A percentile compares a stretch with the other conserved stretches of the same genome.
phyloP scores from a whole-genome alignment of 2,888 invertebrate genomes.

The Venustoraphidia nigricollis region DNA sequence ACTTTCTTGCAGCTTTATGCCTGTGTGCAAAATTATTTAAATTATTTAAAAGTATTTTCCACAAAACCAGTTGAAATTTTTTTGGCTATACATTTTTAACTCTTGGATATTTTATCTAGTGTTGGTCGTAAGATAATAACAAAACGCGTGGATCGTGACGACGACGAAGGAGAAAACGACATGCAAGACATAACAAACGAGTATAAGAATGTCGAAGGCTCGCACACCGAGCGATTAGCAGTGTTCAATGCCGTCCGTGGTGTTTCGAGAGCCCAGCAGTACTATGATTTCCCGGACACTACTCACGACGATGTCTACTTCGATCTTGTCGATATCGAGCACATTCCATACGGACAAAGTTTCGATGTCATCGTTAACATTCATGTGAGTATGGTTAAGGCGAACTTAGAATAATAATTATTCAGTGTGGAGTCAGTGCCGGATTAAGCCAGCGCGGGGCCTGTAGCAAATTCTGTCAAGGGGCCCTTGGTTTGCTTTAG shows the following conservation, averaged over 20 bases:
- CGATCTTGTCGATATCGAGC: constrained; percentile 48
- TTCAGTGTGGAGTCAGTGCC: no score
- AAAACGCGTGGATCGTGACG: constrained; percentile 42
- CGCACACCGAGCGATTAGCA: constrained; percentile 46
- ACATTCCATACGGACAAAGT: constrained; percentile 46
- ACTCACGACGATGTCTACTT: constrained; percentile 46
- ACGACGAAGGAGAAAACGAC: constrained; percentile 47
- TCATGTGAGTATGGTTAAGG: constrained; percentile 25
- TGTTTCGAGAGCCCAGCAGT: constrained; percentile 41
- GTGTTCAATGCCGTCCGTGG: constrained; percentile 52
- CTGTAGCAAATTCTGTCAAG: no score
- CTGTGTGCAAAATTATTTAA: no score
- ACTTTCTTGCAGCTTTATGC: no score
- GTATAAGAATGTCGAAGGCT: constrained; percentile 47
- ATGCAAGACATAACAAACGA: constrained; percentile 46
- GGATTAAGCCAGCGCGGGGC: no score
- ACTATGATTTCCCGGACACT: constrained; percentile 41
- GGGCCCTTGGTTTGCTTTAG: no score
- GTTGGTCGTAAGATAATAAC: constrained; percentile 54
- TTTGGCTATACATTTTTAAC: neutral
- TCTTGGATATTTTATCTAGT: constrained; percentile 24
- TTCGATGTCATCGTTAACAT: constrained; percentile 51
- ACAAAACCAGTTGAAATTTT: neutral
- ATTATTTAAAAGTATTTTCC: neutral
- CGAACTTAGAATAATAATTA: no score